A percentile compares a stretch with the other conserved stretches of the same genome.
phyloP scores from a whole-genome alignment of 2,797 vertebrate species.

The Chrysocyon brachyurus region DNA sequence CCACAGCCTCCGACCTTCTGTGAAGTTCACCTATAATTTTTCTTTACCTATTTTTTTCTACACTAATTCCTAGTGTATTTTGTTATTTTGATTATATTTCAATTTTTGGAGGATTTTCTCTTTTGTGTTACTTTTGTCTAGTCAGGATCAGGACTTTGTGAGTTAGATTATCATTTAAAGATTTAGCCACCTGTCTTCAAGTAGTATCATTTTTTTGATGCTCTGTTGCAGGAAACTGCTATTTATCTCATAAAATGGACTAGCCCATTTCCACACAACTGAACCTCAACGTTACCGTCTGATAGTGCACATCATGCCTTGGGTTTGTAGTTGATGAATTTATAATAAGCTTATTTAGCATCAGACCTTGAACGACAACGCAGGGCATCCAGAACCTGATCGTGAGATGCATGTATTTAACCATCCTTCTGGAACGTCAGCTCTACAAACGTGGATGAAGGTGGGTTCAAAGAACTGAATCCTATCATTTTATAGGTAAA shows the following conservation, averaged over 20 bases:
- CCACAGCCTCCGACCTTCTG: not conserved
- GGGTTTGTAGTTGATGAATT: not conserved
- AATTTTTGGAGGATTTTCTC: not conserved
- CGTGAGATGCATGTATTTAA: not conserved
- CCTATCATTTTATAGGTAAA: not conserved
- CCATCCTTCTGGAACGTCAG: not conserved
- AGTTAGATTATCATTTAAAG: not conserved
- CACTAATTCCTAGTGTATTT: not conserved
- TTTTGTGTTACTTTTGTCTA: not conserved
- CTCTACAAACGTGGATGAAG: not conserved
- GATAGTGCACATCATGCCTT: no score
- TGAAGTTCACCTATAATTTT: constrained; percentile 28
- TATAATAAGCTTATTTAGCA: not conserved
- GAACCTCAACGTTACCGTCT: not conserved
- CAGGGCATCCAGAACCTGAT: not conserved
- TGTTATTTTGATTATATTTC: not conserved
- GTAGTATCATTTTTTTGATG: not conserved
- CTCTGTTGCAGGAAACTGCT: not conserved
- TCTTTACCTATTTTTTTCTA: not conserved
- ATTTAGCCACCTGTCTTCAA: not conserved
- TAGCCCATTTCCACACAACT: not conserved
- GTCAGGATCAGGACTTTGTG: not conserved
- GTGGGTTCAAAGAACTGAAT: not conserved
- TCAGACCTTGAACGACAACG: not conserved
- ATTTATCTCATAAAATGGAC: not conserved